Evolutionary conservation across 2,113 vertebrate species (phyloP).

Genomic region (Vidua macroura): DNA sequence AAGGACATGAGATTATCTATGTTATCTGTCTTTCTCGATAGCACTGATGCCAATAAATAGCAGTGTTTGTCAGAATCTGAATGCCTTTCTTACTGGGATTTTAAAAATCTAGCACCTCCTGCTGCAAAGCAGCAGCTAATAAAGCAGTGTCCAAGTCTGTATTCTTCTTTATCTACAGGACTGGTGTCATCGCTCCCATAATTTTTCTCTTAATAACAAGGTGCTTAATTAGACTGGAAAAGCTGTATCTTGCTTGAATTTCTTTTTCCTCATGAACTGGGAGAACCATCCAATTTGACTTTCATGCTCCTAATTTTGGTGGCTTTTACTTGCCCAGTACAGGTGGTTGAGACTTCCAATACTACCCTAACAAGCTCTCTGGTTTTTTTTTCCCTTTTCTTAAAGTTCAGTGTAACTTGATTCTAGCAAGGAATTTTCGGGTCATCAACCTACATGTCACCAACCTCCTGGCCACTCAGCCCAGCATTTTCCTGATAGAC

Average conservation of each 20-base stretch:
- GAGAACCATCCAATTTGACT: neutral
- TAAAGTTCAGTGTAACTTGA: neutral
- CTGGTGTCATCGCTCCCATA: neutral
- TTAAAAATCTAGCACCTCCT: neutral
- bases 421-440: neutral
- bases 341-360: neutral
- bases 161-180: neutral
- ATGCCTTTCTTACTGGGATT: neutral
- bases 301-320: neutral
- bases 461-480: accelerated
- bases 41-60: neutral
- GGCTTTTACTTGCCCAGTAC: neutral
- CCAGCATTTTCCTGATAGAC: neutral
- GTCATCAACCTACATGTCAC: neutral
- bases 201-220: neutral
- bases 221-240: neutral
- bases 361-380: neutral
- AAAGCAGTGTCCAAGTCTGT: neutral
- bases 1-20: neutral
- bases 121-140: neutral
- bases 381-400: neutral
- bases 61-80: neutral
- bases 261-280: neutral
- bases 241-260: neutral
- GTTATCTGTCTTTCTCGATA: neutral